phyloP scores from a whole-genome alignment of 2,113 vertebrate species.

The Tenrec ecaudatus region DNA sequence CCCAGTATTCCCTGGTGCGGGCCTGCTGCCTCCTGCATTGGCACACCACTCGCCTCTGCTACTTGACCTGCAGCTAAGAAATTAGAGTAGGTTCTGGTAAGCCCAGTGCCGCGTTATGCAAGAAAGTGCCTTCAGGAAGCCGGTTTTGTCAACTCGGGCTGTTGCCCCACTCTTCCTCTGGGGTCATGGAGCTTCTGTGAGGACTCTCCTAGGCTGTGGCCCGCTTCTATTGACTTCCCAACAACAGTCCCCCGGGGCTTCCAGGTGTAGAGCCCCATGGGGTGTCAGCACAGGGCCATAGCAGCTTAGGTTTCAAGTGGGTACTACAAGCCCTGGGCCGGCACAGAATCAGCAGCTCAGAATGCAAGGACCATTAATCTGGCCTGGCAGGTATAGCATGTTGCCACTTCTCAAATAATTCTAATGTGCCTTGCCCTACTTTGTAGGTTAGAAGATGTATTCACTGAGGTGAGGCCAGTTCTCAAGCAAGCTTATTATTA shows the following conservation, averaged over 20 bases:
- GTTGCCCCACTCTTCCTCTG: conserved; percentile 1
- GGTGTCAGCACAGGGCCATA: background rate
- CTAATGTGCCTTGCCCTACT: conserved; percentile 53
- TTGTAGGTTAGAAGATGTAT: conserved; percentile 61
- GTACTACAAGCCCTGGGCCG: background rate
- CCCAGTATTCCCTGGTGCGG: background rate
- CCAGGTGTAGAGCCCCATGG: background rate
- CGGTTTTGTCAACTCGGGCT: background rate
- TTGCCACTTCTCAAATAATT: conserved; percentile 56
- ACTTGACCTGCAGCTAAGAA: conserved; percentile 60
- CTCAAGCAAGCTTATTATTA: conserved; percentile 24
- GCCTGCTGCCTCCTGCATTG: background rate
- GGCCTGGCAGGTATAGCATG: conserved; percentile 31
- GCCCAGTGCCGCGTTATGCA: background rate
- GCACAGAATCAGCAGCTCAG: background rate
- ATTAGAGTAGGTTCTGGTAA: conserved; percentile 40
- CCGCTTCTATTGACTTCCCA: background rate
- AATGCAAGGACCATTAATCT: conserved; percentile 32
- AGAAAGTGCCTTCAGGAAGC: conserved; percentile 15
- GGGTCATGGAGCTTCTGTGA: background rate
- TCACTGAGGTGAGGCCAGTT: conserved; percentile 27
- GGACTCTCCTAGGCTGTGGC: background rate
- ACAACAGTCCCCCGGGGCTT: background rate
- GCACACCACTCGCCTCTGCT: background rate
- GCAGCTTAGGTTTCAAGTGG: conserved; percentile 27